phyloP scores from a whole-genome alignment of 92 coral and sea anemone genomes.

The Meandrina meandrites region DNA sequence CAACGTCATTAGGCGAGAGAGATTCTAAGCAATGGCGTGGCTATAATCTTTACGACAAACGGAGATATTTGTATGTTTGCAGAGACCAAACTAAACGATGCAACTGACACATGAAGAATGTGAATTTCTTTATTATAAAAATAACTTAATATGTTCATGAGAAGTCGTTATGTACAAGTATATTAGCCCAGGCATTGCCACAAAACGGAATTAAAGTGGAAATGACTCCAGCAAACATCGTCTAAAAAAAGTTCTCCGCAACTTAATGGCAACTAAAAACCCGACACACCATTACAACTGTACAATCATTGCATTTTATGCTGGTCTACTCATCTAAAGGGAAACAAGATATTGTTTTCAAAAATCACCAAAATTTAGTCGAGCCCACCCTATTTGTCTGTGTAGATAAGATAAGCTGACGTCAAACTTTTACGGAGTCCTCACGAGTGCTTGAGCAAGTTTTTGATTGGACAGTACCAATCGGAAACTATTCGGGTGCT shows the following conservation, averaged over 20 bases:
- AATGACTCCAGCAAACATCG: not conserved
- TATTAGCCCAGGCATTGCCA: not conserved
- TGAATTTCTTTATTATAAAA: slow-evolving; percentile 23
- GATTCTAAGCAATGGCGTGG: too few species aligned
- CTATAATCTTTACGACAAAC: too few species aligned
- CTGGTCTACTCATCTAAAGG: not conserved
- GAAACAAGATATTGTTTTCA: not conserved
- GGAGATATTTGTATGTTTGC: too few species aligned
- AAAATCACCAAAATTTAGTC: not conserved
- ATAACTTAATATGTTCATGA: slow-evolving; percentile 4
- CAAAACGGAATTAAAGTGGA: not conserved
- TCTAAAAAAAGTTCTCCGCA: not conserved
- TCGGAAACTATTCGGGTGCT: not conserved
- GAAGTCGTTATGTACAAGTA: slow-evolving; percentile 1
- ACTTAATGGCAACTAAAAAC: not conserved
- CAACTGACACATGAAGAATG: not conserved
- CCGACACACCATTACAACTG: not conserved
- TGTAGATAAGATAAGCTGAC: too few species aligned
- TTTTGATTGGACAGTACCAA: not conserved
- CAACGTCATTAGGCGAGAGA: too few species aligned
- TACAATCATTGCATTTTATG: not conserved
- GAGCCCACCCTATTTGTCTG: too few species aligned
- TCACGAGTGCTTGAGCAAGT: not conserved
- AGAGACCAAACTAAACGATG: too few species aligned
- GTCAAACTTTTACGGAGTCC: too few species aligned